Conservation (phyloP, 2,113 vertebrate genomes). For the Gobio gobio region DNA sequence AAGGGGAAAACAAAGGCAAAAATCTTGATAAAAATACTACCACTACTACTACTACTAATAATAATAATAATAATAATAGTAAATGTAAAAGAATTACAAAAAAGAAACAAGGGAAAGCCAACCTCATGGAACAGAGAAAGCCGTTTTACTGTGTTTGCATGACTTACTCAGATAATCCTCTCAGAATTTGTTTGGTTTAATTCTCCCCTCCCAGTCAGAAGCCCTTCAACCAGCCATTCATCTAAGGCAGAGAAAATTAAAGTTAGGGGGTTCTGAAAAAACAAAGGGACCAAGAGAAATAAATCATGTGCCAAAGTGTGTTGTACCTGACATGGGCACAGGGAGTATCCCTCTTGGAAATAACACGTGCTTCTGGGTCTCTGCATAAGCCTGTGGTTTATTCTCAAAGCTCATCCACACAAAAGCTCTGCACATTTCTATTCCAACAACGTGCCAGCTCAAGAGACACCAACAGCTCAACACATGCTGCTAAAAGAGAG, state of each 20-base stretch:
- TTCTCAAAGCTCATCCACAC: conserved; percentile 47
- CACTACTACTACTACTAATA: no score
- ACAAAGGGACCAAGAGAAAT: neutral
- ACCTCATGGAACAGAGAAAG: neutral
- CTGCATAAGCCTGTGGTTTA: conserved; percentile 13
- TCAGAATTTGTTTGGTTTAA: conserved; percentile 44
- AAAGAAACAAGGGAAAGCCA: neutral
- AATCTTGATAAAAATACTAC: neutral
- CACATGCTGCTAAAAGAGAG: conserved; percentile 7
- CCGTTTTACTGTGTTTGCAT: conserved; percentile 17
- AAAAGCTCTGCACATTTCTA: conserved; percentile 71
- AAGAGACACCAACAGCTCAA: neutral
- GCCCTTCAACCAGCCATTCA: neutral
- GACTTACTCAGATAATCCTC: conserved; percentile 42
- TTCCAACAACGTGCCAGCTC: conserved; percentile 67
- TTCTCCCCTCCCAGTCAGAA: conserved; percentile 30
- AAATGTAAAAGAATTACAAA: neutral
- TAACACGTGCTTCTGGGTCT: conserved; percentile 24
- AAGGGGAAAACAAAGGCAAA: neutral
- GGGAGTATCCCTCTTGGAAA: neutral
- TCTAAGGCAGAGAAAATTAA: neutral
- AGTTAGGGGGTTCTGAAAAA: neutral
- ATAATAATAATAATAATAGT: neutral
- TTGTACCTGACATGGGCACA: neutral
- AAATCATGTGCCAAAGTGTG: neutral